Conservation (phyloP, 2,113 vertebrate genomes). For the mouse (Mus musculus) region DNA sequence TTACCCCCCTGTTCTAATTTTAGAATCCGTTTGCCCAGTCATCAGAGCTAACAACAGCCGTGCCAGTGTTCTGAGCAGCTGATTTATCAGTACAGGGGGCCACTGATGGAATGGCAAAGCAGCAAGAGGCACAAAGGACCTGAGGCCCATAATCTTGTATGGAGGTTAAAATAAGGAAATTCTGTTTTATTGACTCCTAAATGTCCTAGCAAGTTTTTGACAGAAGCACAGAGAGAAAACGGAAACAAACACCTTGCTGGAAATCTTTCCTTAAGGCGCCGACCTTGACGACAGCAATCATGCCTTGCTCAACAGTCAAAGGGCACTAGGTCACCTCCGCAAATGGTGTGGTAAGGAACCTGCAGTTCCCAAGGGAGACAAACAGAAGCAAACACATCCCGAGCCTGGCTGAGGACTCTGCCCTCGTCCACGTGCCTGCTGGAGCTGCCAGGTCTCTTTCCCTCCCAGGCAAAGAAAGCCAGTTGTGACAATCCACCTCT, state of each 20-base stretch:
- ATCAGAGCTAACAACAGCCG: background rate
- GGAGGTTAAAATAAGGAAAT: constrained; percentile 81
- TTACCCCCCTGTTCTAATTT: background rate
- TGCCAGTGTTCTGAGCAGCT: constrained; percentile 51
- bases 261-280: constrained; percentile 73
- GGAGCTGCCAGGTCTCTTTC: constrained; percentile 55
- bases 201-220: constrained; percentile 77
- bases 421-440: constrained; percentile 29
- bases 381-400: constrained; percentile 83
- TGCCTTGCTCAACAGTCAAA: constrained; percentile 78
- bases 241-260: constrained; percentile 71
- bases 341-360: constrained; percentile 62
- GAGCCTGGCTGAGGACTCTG: constrained; percentile 60
- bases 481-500: constrained; percentile 50
- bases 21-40: background rate
- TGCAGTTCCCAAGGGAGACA: constrained; percentile 81
- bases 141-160: constrained; percentile 32
- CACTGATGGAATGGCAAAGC: constrained; percentile 54
- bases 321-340: constrained; percentile 71
- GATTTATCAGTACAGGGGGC: constrained; percentile 73
- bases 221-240: constrained; percentile 83
- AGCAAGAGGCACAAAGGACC: background rate
- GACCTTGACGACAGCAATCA: constrained; percentile 72
- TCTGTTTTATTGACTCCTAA: constrained; percentile 84
- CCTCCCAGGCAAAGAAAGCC: constrained; percentile 58